Evolutionary conservation across 2,888 invertebrate genomes (phyloP).

Genomic region (Hofmannophila pseudospretella): DNA sequence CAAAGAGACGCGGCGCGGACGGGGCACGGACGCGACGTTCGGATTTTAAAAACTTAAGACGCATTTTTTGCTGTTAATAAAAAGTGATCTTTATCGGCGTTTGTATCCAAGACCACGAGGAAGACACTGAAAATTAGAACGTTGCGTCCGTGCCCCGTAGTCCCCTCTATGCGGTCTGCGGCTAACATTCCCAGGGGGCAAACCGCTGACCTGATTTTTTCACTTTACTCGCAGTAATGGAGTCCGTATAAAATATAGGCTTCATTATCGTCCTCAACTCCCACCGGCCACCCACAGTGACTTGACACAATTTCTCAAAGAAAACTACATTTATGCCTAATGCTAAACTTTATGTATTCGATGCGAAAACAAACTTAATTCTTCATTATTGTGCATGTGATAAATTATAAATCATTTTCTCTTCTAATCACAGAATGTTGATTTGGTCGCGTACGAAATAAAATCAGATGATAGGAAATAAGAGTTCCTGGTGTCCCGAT

Average conservation of each 20-base stretch:
- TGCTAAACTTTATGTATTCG: neutral
- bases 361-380: neutral
- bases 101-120: too few species aligned
- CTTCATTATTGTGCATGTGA: neutral
- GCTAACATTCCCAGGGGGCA: slow-evolving; percentile 3
- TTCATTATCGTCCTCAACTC: slow-evolving; percentile 12
- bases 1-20: too few species aligned
- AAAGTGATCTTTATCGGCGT: too few species aligned
- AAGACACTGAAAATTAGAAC: too few species aligned
- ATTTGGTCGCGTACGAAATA: too few species aligned
- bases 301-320: slow-evolving; percentile 1
- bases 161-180: too few species aligned
- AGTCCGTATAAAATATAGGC: slow-evolving; percentile 21
- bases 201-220: slow-evolving; percentile 22
- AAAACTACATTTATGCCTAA: neutral
- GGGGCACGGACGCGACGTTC: too few species aligned
- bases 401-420: neutral
- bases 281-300: neutral
- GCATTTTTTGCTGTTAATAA: too few species aligned
- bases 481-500: too few species aligned
- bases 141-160: too few species aligned
- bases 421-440: neutral
- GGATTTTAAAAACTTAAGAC: too few species aligned
- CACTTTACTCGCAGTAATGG: slow-evolving; percentile 26
- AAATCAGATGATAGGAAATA: too few species aligned